Percentiles rank a stretch among this genome's conserved stretches.
Conservation (phyloP, 2,888 invertebrate genomes). For the Eupithecia tripunctaria region DNA sequence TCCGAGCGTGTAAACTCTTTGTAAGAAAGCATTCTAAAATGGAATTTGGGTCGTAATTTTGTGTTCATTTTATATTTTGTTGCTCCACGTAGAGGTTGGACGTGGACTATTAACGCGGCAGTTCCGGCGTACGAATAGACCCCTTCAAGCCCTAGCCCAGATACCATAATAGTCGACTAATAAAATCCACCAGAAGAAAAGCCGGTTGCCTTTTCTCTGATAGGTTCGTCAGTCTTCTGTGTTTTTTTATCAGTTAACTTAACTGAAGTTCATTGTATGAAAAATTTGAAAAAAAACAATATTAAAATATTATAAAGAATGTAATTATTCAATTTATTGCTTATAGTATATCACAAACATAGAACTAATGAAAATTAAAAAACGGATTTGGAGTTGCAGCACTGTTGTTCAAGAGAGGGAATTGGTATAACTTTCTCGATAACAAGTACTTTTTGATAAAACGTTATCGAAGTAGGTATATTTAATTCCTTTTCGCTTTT, state of each 20-base stretch:
- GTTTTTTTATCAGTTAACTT: neutral
- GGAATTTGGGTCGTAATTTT: neutral
- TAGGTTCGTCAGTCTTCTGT: neutral
- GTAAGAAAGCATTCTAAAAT: neutral
- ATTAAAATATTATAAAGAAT: too few species aligned
- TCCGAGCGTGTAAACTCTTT: neutral
- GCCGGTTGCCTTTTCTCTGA: too few species aligned
- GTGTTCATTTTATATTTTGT: neutral
- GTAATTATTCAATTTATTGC: too few species aligned
- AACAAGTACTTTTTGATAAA: neutral
- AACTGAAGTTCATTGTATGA: neutral
- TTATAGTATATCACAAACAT: too few species aligned
- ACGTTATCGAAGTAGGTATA: neutral
- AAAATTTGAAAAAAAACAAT: too few species aligned
- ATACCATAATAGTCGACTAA: too few species aligned
- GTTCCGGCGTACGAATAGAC: neutral
- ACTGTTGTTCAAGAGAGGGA: neutral
- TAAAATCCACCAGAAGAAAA: too few species aligned
- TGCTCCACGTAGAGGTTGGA: neutral
- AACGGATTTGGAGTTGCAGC: neutral
- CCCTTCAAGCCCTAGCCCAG: neutral
- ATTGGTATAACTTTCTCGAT: neutral
- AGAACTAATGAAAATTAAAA: neutral
- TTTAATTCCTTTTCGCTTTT: neutral
- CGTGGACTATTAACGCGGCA: neutral